Base-by-base conservation (phyloP, 2,113 vertebrate genomes). In the Ceuthmochares aereus region DNA sequence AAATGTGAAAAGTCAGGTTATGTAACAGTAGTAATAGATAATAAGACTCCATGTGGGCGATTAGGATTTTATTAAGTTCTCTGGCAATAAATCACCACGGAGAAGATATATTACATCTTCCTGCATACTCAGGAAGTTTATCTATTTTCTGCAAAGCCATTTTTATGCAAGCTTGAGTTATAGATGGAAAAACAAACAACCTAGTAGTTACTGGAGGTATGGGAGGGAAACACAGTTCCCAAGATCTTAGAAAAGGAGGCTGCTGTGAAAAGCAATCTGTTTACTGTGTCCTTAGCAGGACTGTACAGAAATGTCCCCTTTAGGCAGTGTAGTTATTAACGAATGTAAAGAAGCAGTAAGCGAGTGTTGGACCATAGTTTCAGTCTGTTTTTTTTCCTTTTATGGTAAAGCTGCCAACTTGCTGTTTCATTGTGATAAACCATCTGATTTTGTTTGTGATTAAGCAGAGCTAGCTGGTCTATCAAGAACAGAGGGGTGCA, bases 401-500 rank as follows among this genome's bases (percentile, higher is more conserved):
- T 98, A 98, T 98, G 98, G 98, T 97, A 90, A 97, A 84, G 92
- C 97, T 96, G 95, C 87, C 64, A 94, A 67, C 93, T 77, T 89
- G 68, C 80, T 93, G 81, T 89, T 97, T 92, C 95, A 49, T 85
- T 85, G 95, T 91, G 95, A 94, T 97, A 91, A 97, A 97, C 78
- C 96, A 77, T 66, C 82, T 86, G 91, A 97, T 96, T 90, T 83
- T 88, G 96, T 94, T 97, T 94, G 97, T 84, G 96, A 97, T 96
- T 75, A 84, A 96, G 94, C 95, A 78, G 92, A 97, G 95, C 96
- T 92, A 89, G 85, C 94, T 80, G 74, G 83, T 93, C 95, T 87
- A 74, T 82, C 88, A 92, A 81, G 93, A 95, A 23, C 90, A 92
- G 73, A 87, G 47, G 37, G 86, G 51, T 74, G 70, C 69, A 52